Base-by-base conservation (phyloP, 2,113 vertebrate genomes). In the Mungos mungo region DNA sequence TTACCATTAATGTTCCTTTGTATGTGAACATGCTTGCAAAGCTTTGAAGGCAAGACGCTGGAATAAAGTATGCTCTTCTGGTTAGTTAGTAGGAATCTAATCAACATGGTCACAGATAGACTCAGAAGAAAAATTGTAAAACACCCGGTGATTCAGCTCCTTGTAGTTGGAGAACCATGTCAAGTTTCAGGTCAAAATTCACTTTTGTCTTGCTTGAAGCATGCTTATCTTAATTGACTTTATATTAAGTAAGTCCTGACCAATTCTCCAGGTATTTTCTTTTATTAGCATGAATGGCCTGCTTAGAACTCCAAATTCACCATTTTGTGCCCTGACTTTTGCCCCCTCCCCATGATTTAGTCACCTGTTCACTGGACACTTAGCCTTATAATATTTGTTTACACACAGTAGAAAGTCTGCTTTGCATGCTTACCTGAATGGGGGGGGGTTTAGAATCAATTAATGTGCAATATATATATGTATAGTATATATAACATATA, bases 161-260 rank as follows among this genome's bases (percentile, higher is more conserved):
- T 57, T 95, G 83, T 79, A 82, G 92, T 50, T 82, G 90, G 74
- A 92, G 87, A 35, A 14, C 33, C 27, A 15, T 35, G 3, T 12
- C 68, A 72, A 19, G 66, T 90, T 88, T 90, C 80, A 45, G 18
- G 68, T 90, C 41, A 76, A n/a, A 90, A 95, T 95, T 7, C 45
- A 96, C 88, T 79, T 74, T 84, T 72, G 63, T 81, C 47, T 96
- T 38, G 52, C 60, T 35, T 57, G 52, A 90, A n/a, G 50, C 38
- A 14, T 90, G 79, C 79, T 85, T 86, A 82, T 93, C 50, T 35
- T 68, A 18, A 18, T 18, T 47, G 35, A 60, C 65, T 77, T 38
- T 69, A 89, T 72, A 86, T 93, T 94, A 87, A 80, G 57, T 79
- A 81, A 63, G 60, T 65, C 57, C 93, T 90, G 50, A 93, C 83